Evolutionary conservation across 2,888 invertebrate species (phyloP), one percentile per base, ranked within the genome.

Genomic region (Xylota segnis): DNA sequence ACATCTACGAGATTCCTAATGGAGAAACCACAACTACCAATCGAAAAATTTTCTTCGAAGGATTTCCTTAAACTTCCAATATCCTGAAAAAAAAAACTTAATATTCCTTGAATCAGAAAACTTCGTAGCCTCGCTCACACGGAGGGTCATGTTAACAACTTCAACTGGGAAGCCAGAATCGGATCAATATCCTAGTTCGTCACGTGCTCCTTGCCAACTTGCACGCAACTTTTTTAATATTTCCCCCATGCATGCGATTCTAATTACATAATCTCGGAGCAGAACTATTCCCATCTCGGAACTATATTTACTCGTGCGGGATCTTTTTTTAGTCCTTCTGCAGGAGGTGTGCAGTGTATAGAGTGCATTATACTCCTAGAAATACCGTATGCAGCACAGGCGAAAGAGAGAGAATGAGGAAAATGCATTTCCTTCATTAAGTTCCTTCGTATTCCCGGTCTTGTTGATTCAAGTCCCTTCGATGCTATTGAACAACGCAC

Each of bases 341-440:
- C 34, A 52, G 43, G 59, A 32, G 50, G 50, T 12, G 29, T 47
- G 47, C 34, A n/a, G n/a, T n/a, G n/a, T 34, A 29, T 63, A 47
- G 56, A 61, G 50, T 59, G 58, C 66, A 68, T 52, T 14, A 10
- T 32, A 14, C 37, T 5, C n/a, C 58, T 58, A 77, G 52, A 52
- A 61, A 52, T 23, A 58, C 40, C n/a, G 16, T 18, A 47, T 0
- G 6, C 23, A 14, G 29, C 12, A n/a, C 3, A 29, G 37, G 61
- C 6, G 27, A 59, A 12, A 27, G 37, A 23, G 12, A 14, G 65
- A 10, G 37, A 14, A 43, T 23, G 12, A 37, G 3, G 32, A 12
- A 52, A 66, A 37, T 37, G 27, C 74, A 72, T 40, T 75, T 61
- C 54, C 75, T 75, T 75, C 68, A 66, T 79, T 56, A 74, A 68